Evolutionary conservation across 2,797 vertebrate genomes (phyloP).

Genomic region (Heterohyrax brucei): DNA sequence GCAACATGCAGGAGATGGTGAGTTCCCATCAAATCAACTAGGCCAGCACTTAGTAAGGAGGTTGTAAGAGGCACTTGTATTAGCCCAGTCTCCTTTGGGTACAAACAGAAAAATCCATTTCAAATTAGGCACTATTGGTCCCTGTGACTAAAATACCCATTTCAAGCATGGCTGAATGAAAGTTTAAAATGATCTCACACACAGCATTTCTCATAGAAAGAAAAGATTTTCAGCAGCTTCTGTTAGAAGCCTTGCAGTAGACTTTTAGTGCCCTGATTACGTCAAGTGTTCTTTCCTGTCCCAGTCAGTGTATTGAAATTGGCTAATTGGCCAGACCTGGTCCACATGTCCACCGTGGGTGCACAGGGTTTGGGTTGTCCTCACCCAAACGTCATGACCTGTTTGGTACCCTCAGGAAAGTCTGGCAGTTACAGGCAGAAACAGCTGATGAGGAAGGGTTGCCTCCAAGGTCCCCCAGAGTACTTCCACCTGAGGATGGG

Average conservation of each 20-base stretch:
- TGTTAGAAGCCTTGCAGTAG: neutral
- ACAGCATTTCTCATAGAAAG: neutral
- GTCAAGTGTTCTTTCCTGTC: neutral
- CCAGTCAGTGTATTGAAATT: neutral
- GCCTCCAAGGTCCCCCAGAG: neutral
- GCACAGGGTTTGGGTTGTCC: neutral
- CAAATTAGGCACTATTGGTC: neutral
- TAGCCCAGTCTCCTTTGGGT: neutral
- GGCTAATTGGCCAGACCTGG: neutral
- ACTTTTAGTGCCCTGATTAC: neutral
- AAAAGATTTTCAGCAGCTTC: slow-evolving; percentile 40
- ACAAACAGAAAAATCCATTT: neutral
- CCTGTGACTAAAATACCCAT: neutral
- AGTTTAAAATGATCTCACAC: neutral
- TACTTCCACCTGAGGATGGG: neutral
- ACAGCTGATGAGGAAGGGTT: neutral
- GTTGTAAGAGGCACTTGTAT: neutral
- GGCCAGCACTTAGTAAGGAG: neutral
- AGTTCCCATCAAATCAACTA: neutral
- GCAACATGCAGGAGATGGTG: neutral
- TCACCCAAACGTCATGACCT: neutral
- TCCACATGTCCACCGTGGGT: neutral
- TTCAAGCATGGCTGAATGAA: neutral
- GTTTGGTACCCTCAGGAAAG: neutral
- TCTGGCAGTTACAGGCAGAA: neutral